Base-by-base conservation (phyloP, 2,888 invertebrate genomes). In the Pseudanteris insignis region DNA sequence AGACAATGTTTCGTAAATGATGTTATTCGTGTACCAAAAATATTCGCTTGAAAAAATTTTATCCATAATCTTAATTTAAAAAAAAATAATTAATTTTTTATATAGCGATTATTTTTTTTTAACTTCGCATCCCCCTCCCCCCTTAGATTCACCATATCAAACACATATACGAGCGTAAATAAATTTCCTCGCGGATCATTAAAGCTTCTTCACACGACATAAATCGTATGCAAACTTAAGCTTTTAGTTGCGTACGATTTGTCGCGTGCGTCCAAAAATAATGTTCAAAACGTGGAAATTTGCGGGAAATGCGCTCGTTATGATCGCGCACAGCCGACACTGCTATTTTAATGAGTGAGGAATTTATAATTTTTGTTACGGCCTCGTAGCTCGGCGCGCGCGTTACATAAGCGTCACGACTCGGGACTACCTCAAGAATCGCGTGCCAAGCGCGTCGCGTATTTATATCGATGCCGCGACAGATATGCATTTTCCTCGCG, bases 351-450 rank as follows among this genome's bases (percentile, higher is more conserved):
- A 50, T 34, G 32, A 34, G 48, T 12, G 44, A 10, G 37, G 48
- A 38, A 47, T 38, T 12, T 37, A 33, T 41, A 47, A 40, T 46
- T 47, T 25, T 48, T 44, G 41, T 43, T n/a, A 30, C 44, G 54
- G 38, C 48, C 43, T 48, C 54, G 54, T 29, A 28, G 38, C 54
- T 43, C 36, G 32, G 12, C 24, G 43, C 33, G 43, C 33, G 47
- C 41, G 41, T 63, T 63, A 54, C 54, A 48, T 54, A 63, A 63
- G 58, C 26, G 26, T 14, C 1, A 37, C 6, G 25, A 26, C 29
- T 32, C 58, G 48, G 63, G 59, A 63, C 59, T 59, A 59, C 58
- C 63, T 54, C 63, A 54, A 54, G 58, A 44, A 50, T 63, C 50
- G 48, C 54, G 54, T 63, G 63, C 58, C 63, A 54, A 59, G 54